Evolutionary conservation across 2,113 vertebrate genomes (phyloP), one percentile per base, ranked within the genome.

Genomic region (Mobula birostris): DNA sequence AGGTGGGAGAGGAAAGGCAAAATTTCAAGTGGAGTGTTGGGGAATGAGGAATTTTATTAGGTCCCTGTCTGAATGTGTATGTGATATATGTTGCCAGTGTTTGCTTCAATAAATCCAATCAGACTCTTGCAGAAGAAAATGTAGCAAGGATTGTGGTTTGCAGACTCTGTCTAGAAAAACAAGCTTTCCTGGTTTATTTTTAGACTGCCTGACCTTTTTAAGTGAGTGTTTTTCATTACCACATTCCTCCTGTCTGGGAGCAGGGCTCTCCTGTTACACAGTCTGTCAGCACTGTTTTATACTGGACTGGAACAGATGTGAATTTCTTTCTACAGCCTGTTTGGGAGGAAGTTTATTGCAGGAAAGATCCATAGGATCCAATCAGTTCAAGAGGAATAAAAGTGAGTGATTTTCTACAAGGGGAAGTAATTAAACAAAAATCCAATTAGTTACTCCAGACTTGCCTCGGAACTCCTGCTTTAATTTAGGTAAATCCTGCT

Each of bases 141-240:
- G 27, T 40, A 74, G 68, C 32, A 14, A 76, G 91, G 1, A 7
- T 56, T 93, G 91, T 40, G 72, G 70, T 74, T 29, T 72, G 91
- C 91, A 93, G 91, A 93, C 91, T 17, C 68, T 93, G 91, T 93
- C 91, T 93, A 93, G 91, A 93, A 93, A 93, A 93, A 93, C 91
- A 93, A 93, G 70, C 91, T 93, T 93, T 72, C 91, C 91, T 56
- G 91, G 91, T 93, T 93, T 93, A 93, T 93, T 93, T 93, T 93
- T 93, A 93, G 91, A 76, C 61, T 90, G 85, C 61, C 85, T 90
- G 85, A 93, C 91, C 70, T 72, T 74, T 74, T 74, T 74, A 93
- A 74, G 68, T 93, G 91, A 93, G 70, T 93, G 91, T 93, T 93
- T 93, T 93, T 93, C 68, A 93, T 93, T 93, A 93, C 68, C 29